Base-by-base conservation (phyloP, 2,888 invertebrate species). In the Clostera curtula region DNA sequence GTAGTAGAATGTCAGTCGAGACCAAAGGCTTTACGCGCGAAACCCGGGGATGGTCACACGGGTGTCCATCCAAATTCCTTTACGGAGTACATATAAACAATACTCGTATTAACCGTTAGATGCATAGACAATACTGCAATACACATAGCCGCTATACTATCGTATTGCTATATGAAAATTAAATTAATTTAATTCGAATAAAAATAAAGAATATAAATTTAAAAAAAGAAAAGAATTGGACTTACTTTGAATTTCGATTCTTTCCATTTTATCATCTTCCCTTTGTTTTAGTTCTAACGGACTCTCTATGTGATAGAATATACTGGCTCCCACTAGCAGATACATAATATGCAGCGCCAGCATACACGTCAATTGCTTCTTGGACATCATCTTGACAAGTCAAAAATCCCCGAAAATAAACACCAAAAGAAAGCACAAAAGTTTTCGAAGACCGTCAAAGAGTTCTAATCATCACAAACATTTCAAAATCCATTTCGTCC, bases 231-330 rank as follows among this genome's bases (percentile, higher is more conserved):
- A 18, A 32, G 19, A 29, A 31, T 31, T 25, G 26, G 29, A 84
- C 88, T 87, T 83, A 92, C 92, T 88, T 77, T 90, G 87, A 56
- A 92, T 90, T 69, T 88, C 87, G 50, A 86, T 85, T 56, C 90
- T 86, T 68, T 90, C 89, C 44, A 83, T 69, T 49, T 85, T 85
- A 30, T 88, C 87, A 45, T 85, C 75, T 26, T 74, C 76, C 24
- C 89, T 85, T 40, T 86, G 82, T 36, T 86, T 75, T 25, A 86
- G 69, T 72, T 95, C 95, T 51, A 90, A 71, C 15, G 86, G 87
- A 54, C 90, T 89, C 76, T 95, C 94, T 49, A 94, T 90, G 57
- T 90, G 88, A 75, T 93, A 92, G 70, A 94, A 95, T 49, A 95
- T 90, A 39, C 89, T 90, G n/a, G 95, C 94, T 5, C 95, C 95